Conservation (phyloP, 2,797 vertebrate species). For the Botia kubotai region DNA sequence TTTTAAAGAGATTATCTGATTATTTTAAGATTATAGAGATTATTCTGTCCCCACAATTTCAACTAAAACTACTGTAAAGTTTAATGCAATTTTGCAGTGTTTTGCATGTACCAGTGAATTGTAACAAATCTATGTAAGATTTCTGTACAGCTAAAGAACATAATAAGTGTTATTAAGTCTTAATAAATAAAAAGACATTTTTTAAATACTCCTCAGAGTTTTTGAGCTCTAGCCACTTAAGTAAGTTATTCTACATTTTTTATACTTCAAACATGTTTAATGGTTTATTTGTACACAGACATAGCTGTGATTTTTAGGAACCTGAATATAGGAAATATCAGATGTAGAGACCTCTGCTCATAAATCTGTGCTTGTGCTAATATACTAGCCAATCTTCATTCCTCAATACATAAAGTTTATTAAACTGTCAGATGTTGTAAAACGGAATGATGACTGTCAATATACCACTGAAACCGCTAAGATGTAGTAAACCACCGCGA, state of each 20-base stretch:
- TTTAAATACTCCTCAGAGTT: not conserved
- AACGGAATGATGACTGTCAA: not conserved
- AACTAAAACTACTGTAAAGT: not conserved
- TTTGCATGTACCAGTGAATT: not conserved
- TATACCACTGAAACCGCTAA: not conserved
- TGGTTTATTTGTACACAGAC: not conserved
- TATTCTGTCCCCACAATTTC: not conserved
- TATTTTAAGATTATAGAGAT: not conserved
- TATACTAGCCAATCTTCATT: not conserved
- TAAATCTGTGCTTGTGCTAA: slow-evolving; percentile 5
- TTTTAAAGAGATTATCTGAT: not conserved
- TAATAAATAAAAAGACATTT: too few relatives aligned
- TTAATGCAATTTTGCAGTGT: not conserved
- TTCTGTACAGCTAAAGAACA: too few relatives aligned
- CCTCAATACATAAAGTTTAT: not conserved
- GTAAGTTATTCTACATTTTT: not conserved
- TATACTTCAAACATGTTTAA: not conserved
- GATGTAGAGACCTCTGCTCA: not conserved
- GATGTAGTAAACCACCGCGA: not conserved
- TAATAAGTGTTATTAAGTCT: too few relatives aligned
- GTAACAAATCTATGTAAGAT: too few relatives aligned
- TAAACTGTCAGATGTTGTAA: not conserved
- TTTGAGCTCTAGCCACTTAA: not conserved
- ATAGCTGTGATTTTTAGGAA: not conserved
- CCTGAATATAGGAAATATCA: not conserved